Percentiles rank a stretch among this genome's conserved stretches.
Conservation (phyloP, 2,113 vertebrate genomes). For the Phasianus colchicus region DNA sequence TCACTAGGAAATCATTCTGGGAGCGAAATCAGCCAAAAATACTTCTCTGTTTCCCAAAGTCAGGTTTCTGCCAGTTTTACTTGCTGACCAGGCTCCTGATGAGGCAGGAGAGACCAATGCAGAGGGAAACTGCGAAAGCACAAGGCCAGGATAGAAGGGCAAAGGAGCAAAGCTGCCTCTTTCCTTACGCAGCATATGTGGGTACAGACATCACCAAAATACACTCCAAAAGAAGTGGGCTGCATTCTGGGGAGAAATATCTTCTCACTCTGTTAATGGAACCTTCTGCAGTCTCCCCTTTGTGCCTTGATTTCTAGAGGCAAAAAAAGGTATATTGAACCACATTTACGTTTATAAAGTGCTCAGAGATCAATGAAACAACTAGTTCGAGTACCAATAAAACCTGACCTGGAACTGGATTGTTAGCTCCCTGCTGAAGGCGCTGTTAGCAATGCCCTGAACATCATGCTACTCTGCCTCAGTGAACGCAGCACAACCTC, state of each 20-base stretch:
- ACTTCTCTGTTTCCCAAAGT: not conserved
- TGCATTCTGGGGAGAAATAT: no score
- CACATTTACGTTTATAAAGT: not conserved
- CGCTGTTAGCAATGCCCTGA: accelerated
- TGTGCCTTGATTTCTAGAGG: not conserved
- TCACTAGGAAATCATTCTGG: not conserved
- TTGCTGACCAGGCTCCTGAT: accelerated
- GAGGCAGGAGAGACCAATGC: not conserved
- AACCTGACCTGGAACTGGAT: not conserved
- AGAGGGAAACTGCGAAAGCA: accelerated
- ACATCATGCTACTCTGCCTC: not conserved
- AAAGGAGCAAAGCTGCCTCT: not conserved
- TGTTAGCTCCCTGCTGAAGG: not conserved
- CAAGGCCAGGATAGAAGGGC: accelerated
- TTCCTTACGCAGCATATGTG: not conserved
- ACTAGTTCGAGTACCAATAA: not conserved
- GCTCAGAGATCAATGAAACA: not conserved
- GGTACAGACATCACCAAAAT: not conserved
- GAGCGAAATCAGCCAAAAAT: not conserved
- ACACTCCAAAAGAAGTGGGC: not conserved
- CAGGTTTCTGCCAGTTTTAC: not conserved
- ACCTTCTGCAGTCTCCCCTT: not conserved
- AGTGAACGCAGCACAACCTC: not conserved
- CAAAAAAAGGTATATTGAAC: not conserved
- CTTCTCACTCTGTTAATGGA: not conserved